Evolutionary conservation across 2,888 invertebrate genomes (phyloP), one percentile per base, ranked within the genome.

Genomic region (Acanthoscelides obtectus): DNA sequence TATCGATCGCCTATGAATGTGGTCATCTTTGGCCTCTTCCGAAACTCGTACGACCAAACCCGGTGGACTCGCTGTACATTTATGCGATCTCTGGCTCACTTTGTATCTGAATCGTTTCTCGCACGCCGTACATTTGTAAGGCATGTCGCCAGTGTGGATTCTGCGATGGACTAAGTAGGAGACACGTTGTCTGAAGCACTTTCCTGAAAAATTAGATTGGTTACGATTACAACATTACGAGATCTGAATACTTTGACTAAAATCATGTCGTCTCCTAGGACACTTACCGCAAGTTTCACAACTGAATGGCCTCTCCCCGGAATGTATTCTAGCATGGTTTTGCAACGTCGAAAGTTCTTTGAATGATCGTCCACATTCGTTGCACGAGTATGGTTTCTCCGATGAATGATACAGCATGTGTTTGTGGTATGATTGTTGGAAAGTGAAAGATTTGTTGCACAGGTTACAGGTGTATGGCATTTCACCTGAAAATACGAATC

Each of bases 401-500:
- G 94, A 93, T 74, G 93, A 94, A 82, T 95, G 95, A 82, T 95
- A 95, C 69, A 95, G 87, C 81, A 94, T 89, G 85, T 95, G 95
- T 82, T 95, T 95, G 84, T 95, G 95, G 84, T 94, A 95, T 0
- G 95, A 95, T 81, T 95, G 95, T 86, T 95, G 95, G 86, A 95
- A 95, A 69, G 95, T 95, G 84, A 95, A 95, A 17, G 92, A 93
- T 83, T 94, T 94, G 76, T 92, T 92, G 82, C 95, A 95, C 78
- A 93, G 91, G 68, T 88, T 87, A 81, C 95, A 95, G 22, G 91
- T 91, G 82, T 95, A 95, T 0, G 95, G 95, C 88, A 94, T 95
- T 88, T 95, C 95, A 72, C 95, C 94, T 90, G 17, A 45, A 45
- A 45, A 45, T 45, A 45, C n/a, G n/a, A n/a, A n/a, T n/a, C n/a